Evolutionary conservation across 2,113 vertebrate genomes (phyloP), one percentile per base, ranked within the genome.

Genomic region (Meleagris gallopavo): DNA sequence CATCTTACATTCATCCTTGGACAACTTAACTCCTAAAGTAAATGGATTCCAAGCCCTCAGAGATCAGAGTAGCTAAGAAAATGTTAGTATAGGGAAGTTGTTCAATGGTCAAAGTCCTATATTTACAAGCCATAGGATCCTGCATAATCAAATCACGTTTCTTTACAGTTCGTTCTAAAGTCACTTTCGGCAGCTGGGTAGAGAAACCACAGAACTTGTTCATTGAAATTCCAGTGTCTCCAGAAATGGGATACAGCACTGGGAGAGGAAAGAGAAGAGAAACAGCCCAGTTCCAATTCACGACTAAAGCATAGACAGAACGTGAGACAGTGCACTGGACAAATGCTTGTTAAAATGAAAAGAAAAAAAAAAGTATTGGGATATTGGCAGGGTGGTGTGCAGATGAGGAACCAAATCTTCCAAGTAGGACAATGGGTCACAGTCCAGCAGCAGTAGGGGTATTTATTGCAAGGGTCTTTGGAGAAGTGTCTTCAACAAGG

Each of bases 371-470:
- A 70, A 12, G n/a, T 54, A 17, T 32, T 21, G 40, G n/a, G 48
- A 46, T 40, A 22, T 34, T 57, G 57, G 24, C 61, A 36, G 20
- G 7, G 6, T 10, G 84, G 67, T 7, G 6, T 7, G 75, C 34
- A 3, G 9, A 10, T 20, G 13, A 19, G n/a, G 12, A 83, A 50
- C 48, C 40, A 65, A 54, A 73, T 73, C 27, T 58, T 74, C 34
- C 32, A 41, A 52, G 54, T 3, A 41, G n/a, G 25, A 75, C 12
- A 79, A 25, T 20, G 0, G 1, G 43, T 16, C 3, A 2, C 48
- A 69, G 58, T 13, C 36, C n/a, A 52, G 5, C 13, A 34, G 36
- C 0, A 0, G 4, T 10, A 9, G 10, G 6, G 6, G 2, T 60
- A 32, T 54, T 43, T 55, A 3, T 57, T 82, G 52, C 57, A 69